phyloP scores from a whole-genome alignment of 2,113 vertebrate species.

The Himantopus leucocephalus region DNA sequence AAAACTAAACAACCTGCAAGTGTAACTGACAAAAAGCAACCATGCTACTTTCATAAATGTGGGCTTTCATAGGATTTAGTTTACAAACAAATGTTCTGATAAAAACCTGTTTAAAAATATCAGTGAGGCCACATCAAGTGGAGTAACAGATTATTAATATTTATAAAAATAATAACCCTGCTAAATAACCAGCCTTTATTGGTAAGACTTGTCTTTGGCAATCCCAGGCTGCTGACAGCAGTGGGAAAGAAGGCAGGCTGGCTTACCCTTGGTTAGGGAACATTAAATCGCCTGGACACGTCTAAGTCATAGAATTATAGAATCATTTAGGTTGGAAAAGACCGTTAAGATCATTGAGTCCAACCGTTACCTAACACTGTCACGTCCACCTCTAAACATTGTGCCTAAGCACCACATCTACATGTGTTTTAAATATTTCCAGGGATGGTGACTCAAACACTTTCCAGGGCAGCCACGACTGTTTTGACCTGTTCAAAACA shows the following conservation, averaged over 20 bases:
- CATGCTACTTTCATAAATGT: neutral
- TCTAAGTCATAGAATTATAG: neutral
- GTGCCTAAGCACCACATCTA: neutral
- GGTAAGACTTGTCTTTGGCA: neutral
- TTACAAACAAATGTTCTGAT: neutral
- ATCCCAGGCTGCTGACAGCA: neutral
- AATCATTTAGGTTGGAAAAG: neutral
- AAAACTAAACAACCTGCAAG: neutral
- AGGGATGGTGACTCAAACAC: neutral
- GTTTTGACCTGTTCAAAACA: neutral
- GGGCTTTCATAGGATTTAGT: neutral
- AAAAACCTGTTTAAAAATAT: neutral
- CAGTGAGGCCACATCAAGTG: neutral
- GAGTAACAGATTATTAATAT: neutral
- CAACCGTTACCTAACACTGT: neutral
- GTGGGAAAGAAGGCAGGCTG: neutral
- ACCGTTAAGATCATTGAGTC: neutral
- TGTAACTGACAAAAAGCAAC: neutral
- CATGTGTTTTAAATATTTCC: rapidly evolving
- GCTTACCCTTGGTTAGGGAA: neutral
- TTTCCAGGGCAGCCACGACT: too few species aligned
- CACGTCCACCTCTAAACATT: neutral
- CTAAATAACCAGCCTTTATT: neutral
- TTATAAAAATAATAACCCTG: neutral
- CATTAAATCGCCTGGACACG: neutral